Evolutionary conservation across 2,797 vertebrate genomes (phyloP).

Genomic region (Poecilia velifera): DNA sequence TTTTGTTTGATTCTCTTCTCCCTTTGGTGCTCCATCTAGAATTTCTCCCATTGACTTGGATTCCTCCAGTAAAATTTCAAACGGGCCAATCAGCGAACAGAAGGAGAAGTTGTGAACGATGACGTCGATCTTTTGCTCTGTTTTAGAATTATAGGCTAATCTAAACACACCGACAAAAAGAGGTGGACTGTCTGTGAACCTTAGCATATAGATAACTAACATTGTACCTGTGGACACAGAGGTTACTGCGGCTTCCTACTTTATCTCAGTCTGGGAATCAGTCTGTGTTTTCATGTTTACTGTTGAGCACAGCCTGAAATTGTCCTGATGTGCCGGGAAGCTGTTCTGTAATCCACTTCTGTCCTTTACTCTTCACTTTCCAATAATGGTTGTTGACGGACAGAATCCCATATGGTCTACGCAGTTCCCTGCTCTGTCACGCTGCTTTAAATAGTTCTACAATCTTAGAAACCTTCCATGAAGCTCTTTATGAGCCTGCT

Average conservation of each 20-base stretch:
- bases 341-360: slow-evolving; percentile 40
- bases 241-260: not conserved
- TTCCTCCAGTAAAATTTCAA: too few species aligned
- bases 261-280: not conserved
- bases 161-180: too few species aligned
- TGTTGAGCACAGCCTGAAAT: slow-evolving; percentile 12
- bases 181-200: too few species aligned
- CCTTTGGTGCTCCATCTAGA: too few species aligned
- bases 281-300: not conserved
- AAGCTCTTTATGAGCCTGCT: not conserved
- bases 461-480: not conserved
- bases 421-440: not conserved
- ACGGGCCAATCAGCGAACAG: too few species aligned
- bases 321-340: slow-evolving; percentile 56
- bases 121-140: too few species aligned
- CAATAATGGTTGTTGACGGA: slow-evolving; percentile 17
- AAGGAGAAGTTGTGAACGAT: too few species aligned
- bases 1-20: too few species aligned
- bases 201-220: not conserved
- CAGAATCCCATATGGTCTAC: not conserved
- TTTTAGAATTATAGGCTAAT: too few species aligned
- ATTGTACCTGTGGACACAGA: not conserved
- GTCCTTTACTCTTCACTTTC: not conserved
- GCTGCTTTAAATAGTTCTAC: not conserved
- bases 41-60: too few species aligned